These are phyloP conservation scores for Gambusia affinis DNA, from an alignment of 2,113 vertebrate species.

Conservation along the genomic window DNA sequence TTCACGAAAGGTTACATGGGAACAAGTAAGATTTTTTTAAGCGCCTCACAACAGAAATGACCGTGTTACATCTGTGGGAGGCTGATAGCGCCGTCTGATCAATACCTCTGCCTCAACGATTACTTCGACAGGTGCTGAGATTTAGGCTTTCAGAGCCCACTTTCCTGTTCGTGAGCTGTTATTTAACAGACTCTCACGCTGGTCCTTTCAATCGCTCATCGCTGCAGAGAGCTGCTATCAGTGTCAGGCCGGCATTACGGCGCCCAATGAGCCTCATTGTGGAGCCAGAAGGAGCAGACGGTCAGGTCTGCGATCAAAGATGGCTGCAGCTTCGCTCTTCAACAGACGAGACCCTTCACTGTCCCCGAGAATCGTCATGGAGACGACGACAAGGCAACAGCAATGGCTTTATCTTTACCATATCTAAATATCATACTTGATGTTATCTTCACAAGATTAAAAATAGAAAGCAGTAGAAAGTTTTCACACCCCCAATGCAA, in stretches of 20 bases:
- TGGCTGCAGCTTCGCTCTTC: not conserved
- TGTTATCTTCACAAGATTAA: too few relatives aligned
- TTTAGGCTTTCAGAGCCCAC: slow-evolving; percentile 32
- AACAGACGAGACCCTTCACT: not conserved
- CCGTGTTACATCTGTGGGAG: slow-evolving; percentile 28
- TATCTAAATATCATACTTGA: not conserved
- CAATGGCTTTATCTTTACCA: not conserved
- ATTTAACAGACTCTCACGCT: slow-evolving; percentile 31
- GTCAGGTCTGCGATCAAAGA: not conserved
- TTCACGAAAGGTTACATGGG: slow-evolving; percentile 17
- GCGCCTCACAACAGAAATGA: slow-evolving; percentile 16
- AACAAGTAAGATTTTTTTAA: slow-evolving; percentile 15
- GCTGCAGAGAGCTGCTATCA: slow-evolving; percentile 21
- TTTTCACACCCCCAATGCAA: too few relatives aligned
- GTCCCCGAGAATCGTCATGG: not conserved
- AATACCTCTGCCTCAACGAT: slow-evolving; percentile 39
- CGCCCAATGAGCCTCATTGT: slow-evolving; percentile 10
- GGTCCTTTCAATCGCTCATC: slow-evolving; percentile 40
- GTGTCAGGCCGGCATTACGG: slow-evolving; percentile 8
- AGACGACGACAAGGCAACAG: not conserved
- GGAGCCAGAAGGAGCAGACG: not conserved
- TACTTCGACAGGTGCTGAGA: slow-evolving; percentile 23
- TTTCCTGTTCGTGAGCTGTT: slow-evolving; percentile 19
- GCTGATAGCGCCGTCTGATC: slow-evolving; percentile 44
- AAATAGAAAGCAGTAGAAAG: too few relatives aligned